Evolutionary conservation across 1,140 invertebrate species (phyloP).

Genomic region (Pinna nobilis): DNA sequence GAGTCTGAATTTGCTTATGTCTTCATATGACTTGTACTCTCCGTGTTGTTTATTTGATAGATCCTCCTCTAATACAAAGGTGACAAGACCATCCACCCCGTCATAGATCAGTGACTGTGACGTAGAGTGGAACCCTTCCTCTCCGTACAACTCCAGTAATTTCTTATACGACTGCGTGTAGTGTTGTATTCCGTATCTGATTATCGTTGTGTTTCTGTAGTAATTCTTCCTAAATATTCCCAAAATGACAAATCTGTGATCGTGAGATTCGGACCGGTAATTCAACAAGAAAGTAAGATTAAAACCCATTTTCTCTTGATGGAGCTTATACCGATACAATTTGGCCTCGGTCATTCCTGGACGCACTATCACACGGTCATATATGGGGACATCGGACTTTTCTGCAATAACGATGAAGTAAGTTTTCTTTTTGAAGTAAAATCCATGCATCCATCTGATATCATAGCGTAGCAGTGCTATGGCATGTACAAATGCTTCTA

Average conservation of each 20-base stretch:
- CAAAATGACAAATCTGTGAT: conserved; percentile 50
- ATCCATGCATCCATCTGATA: conserved; percentile 63
- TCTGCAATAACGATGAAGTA: conserved; percentile 59
- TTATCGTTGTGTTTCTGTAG: conserved; percentile 53
- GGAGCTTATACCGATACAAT: conserved; percentile 55
- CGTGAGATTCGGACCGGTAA: conserved; percentile 62
- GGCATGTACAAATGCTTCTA: conserved; percentile 59
- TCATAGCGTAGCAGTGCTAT: conserved; percentile 52
- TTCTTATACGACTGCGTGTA: conserved; percentile 64
- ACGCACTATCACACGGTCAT: conserved; percentile 43
- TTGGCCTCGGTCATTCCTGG: conserved; percentile 56
- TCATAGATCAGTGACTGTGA: conserved; percentile 61
- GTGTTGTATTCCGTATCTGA: conserved; percentile 64
- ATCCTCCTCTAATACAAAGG: conserved; percentile 64
- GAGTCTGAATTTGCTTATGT: conserved; percentile 43
- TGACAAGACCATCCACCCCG: conserved; percentile 56
- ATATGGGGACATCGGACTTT: conserved; percentile 12
- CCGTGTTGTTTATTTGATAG: conserved; percentile 39
- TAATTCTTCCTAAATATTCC: conserved; percentile 61
- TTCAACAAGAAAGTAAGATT: conserved; percentile 67
- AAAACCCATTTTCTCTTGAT: conserved; percentile 55
- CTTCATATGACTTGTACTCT: conserved; percentile 59
- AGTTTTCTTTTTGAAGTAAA: conserved; percentile 45
- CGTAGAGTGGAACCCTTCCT: conserved; percentile 61
- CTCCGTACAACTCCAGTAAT: conserved; percentile 58